phyloP scores from a whole-genome alignment of 2,888 invertebrate genomes.

The Tinea trinotella region DNA sequence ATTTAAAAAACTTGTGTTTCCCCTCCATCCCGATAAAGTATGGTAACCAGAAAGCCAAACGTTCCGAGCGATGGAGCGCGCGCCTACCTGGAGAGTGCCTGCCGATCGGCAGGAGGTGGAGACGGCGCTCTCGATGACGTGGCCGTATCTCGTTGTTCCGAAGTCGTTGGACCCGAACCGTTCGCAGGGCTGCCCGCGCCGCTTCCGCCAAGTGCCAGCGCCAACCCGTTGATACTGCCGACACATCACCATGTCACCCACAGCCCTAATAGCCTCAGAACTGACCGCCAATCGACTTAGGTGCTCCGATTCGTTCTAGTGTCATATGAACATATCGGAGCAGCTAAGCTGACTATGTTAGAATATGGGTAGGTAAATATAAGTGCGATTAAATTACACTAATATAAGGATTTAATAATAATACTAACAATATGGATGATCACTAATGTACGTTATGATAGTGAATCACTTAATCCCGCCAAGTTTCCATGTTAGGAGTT shows the following conservation, averaged over 20 bases:
- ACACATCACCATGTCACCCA: slow-evolving; percentile 68
- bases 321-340: slow-evolving; percentile 36
- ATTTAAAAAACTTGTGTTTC: slow-evolving; percentile 8
- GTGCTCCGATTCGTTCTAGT: slow-evolving; percentile 40
- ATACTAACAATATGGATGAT: neutral
- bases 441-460: neutral
- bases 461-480: slow-evolving; percentile 35
- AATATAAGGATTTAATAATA: neutral
- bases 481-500: slow-evolving; percentile 29
- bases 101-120: slow-evolving; percentile 59
- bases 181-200: slow-evolving; percentile 51
- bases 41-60: slow-evolving; percentile 50
- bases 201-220: slow-evolving; percentile 69
- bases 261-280: slow-evolving; percentile 22
- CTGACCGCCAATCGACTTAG: slow-evolving; percentile 37
- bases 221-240: slow-evolving; percentile 72
- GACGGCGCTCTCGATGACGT: slow-evolving; percentile 61
- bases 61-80: slow-evolving; percentile 49
- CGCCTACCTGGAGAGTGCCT: slow-evolving; percentile 68
- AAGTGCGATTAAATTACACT: neutral
- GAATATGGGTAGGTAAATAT: neutral
- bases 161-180: slow-evolving; percentile 34
- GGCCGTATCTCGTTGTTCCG: slow-evolving; percentile 45
- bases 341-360: slow-evolving; percentile 45
- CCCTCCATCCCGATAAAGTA: neutral